phyloP scores from a whole-genome alignment of 2,888 invertebrate species.

The Pterobdella sp. region DNA sequence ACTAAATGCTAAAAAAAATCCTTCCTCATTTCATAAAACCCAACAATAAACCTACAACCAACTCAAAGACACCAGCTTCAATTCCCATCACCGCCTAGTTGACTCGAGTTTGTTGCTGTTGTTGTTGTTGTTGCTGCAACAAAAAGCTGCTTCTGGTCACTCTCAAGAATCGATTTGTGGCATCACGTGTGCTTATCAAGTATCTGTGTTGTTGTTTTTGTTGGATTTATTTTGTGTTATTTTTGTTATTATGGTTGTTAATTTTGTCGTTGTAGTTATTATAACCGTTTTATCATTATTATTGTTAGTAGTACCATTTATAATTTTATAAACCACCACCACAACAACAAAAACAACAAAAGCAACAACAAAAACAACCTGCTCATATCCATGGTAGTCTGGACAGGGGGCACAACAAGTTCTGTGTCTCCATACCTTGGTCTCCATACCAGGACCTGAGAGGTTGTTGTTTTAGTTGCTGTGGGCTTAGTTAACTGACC shows the following conservation, averaged over 20 bases:
- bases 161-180: slow-evolving; percentile 17
- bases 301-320: too few species aligned
- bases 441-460: slow-evolving; percentile 47
- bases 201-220: too few species aligned
- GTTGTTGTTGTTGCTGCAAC: neutral
- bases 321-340: too few species aligned
- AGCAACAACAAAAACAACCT: too few species aligned
- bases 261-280: too few species aligned
- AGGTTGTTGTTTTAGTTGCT: neutral
- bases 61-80: neutral
- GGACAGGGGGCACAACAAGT: slow-evolving; percentile 46
- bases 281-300: too few species aligned
- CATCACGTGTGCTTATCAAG: slow-evolving; percentile 24
- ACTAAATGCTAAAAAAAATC: too few species aligned
- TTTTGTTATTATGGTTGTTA: too few species aligned
- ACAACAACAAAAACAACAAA: too few species aligned
- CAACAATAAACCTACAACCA: too few species aligned
- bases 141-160: slow-evolving; percentile 24
- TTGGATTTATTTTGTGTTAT: too few species aligned
- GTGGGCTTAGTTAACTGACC: neutral
- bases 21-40: too few species aligned
- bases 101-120: neutral
- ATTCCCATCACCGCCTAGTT: neutral
- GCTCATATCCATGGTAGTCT: slow-evolving; percentile 37
- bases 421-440: slow-evolving; percentile 43